phyloP scores from a whole-genome alignment of 2,113 vertebrate genomes.

The Rhinoderma darwinii region DNA sequence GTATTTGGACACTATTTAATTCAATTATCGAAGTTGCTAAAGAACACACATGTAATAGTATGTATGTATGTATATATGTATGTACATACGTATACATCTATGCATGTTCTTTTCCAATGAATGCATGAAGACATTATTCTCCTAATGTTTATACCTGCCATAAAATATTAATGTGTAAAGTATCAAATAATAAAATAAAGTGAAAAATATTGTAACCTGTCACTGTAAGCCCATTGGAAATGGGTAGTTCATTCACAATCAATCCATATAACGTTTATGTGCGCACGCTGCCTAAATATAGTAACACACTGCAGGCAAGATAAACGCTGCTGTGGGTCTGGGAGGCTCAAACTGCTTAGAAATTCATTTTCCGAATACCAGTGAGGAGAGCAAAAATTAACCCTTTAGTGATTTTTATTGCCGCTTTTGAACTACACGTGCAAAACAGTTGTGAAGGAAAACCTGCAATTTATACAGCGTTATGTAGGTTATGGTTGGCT shows the following conservation, averaged over 20 bases:
- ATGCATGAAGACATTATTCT: conserved; percentile 1
- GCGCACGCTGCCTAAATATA: conserved; percentile 66
- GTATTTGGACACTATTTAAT: background rate
- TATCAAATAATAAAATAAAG: conserved; percentile 17
- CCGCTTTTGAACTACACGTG: background rate
- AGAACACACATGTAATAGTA: too few species aligned
- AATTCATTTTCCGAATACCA: conserved; percentile 45
- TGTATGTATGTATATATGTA: too few species aligned
- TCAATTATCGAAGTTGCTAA: background rate
- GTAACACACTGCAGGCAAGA: conserved; percentile 62
- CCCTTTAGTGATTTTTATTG: background rate
- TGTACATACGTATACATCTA: too few species aligned
- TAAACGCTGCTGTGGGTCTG: conserved; percentile 8
- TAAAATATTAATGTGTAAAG: conserved; percentile 5
- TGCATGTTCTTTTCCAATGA: too few species aligned
- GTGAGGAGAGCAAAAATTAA: background rate
- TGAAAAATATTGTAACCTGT: conserved; percentile 25
- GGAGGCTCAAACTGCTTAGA: conserved; percentile 57
- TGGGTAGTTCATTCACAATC: conserved; percentile 62
- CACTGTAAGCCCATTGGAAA: conserved; percentile 61
- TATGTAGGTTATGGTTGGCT: background rate
- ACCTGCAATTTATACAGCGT: background rate
- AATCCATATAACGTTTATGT: conserved; percentile 60
- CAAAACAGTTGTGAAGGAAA: background rate
- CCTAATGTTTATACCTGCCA: too few species aligned